These are phyloP conservation scores for Sesia apiformis DNA, from an alignment of 2,888 invertebrate species.

Conservation along the genomic window DNA sequence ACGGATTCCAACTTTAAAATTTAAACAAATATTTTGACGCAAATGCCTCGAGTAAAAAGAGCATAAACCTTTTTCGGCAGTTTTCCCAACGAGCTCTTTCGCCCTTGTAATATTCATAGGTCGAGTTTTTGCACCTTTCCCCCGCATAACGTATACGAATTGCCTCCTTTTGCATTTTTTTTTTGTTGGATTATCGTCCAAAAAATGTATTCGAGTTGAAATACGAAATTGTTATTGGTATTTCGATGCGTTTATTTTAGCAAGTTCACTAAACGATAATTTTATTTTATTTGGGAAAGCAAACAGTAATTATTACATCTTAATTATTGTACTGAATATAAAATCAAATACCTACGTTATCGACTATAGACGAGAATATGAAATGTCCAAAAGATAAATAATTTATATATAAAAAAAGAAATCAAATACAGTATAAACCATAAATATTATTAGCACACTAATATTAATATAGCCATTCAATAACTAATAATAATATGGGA, in stretches of 20 bases:
- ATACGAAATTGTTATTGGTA: neutral
- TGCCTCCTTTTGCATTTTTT: conserved; percentile 18
- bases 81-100: conserved; percentile 19
- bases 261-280: too few species aligned
- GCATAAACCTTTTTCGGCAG: conserved; percentile 21
- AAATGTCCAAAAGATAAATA: too few species aligned
- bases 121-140: conserved; percentile 22
- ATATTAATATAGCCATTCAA: too few species aligned
- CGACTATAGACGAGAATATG: too few species aligned
- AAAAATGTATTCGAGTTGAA: neutral
- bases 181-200: conserved; percentile 1
- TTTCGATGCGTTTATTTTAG: neutral
- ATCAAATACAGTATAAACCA: too few species aligned
- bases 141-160: conserved; percentile 22
- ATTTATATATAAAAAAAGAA: too few species aligned
- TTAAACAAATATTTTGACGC: neutral
- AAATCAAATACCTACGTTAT: too few species aligned
- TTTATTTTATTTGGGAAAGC: too few species aligned
- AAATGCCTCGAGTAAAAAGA: conserved; percentile 10
- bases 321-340: too few species aligned
- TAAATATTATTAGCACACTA: too few species aligned
- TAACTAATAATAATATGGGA: too few species aligned
- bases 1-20: neutral
- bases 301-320: too few species aligned
- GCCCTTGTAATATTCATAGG: conserved; percentile 31